Base-by-base conservation (phyloP, 2,113 vertebrate species). In the Pseudolaguvia tuberculata region DNA sequence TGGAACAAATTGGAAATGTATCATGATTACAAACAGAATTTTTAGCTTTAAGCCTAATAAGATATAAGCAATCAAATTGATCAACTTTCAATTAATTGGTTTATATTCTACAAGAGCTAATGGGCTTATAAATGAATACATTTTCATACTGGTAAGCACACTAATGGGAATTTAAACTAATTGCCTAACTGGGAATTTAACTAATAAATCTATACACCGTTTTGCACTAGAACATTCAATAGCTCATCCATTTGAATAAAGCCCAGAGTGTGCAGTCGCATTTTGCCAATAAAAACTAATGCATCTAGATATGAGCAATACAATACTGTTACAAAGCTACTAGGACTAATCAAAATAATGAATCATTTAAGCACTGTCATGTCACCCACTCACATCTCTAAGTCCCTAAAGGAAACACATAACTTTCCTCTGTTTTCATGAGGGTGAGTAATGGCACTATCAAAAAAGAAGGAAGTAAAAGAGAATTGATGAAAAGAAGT, bases 371-470 rank as follows among this genome's bases (percentile, higher is more conserved):
- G 58, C 48, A 17, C 17, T 18, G 45, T 51, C 21, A 62, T 73
- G 45, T 73, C 71, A 39, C 47, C 13, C 47, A 63, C 11, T 63
- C n/a, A 63, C 29, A 53, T 53, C 72, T 59, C 25, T 23, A 9
- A 8, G 31, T 9, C 21, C 5, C 42, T 18, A 21, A 70, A 48
- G 17, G 79, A 74, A 51, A 66, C 35, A 70, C 39, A 48, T 52
- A 55, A 70, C 47, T 35, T 51, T n/a, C 55, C 70, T 56, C 25
- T 39, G 42, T 51, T n/a, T 39, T 50, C 12, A 39, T 53, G n/a
- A 68, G n/a, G 14, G 39, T 51, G 65, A 69, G 65, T 50, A 58
- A 76, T 31, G 50, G 18, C 42, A 51, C 52, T 50, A n/a, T 12
- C n/a, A 45, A 29, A 72, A 27, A 45, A 53, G 25, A 11, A n/a